Percentiles rank a stretch among this genome's conserved stretches.
phyloP scores from a whole-genome alignment of 2,113 vertebrate genomes.

The Ciconia boyciana region DNA sequence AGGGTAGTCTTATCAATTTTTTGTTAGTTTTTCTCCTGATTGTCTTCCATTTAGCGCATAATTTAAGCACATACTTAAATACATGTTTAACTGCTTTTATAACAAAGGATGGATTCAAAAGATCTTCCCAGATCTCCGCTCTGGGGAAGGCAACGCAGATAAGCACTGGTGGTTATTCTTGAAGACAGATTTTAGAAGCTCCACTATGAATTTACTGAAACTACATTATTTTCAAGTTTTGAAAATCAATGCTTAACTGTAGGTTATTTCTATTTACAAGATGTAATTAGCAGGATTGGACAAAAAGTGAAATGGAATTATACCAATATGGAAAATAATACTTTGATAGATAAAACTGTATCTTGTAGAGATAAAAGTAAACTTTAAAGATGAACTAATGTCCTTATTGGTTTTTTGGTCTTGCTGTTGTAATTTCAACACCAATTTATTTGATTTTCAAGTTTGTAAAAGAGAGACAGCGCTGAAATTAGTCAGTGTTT shows the following conservation, averaged over 20 bases:
- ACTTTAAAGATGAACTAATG: background rate
- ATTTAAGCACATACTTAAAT: background rate
- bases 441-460: background rate
- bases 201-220: background rate
- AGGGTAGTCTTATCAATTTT: background rate
- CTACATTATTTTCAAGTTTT: slow-evolving; percentile 1
- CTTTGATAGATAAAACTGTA: background rate
- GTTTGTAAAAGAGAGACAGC: background rate
- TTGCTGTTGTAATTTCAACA: background rate
- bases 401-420: background rate
- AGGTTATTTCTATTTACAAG: slow-evolving; percentile 21
- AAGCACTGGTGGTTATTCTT: background rate
- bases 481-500: background rate
- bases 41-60: background rate
- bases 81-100: background rate
- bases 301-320: slow-evolving; percentile 7
- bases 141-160: background rate
- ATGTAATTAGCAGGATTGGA: slow-evolving; percentile 32
- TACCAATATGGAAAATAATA: slow-evolving; percentile 9
- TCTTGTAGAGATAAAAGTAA: slow-evolving; percentile 17
- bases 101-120: background rate
- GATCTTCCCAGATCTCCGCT: background rate
- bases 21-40: background rate
- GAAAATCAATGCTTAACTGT: slow-evolving; percentile 5
- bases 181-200: background rate